A percentile compares a stretch with the other conserved stretches of the same genome.
Conservation (phyloP, 1,140 invertebrate genomes). For the Phenacoccus solenopsis region DNA sequence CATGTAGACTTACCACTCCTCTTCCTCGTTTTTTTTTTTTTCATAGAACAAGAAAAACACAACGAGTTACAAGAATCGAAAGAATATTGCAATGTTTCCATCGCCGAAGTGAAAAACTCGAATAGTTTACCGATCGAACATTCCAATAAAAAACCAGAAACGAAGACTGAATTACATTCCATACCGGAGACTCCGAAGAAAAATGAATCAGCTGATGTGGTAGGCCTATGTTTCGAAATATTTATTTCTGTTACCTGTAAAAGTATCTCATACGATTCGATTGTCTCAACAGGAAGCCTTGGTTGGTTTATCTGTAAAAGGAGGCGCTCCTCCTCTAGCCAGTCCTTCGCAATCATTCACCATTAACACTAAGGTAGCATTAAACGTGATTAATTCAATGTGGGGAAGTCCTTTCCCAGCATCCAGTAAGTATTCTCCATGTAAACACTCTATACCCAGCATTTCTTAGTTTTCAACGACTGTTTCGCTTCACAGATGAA, state of each 20-base stretch:
- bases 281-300: neutral
- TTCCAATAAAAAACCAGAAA: neutral
- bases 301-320: neutral
- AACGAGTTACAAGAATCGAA: too few species aligned
- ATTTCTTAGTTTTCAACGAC: too few species aligned
- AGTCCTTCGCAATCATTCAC: constrained; percentile 22
- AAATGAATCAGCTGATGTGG: neutral
- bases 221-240: neutral
- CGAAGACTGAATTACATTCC: neutral
- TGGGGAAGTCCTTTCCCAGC: constrained; percentile 26
- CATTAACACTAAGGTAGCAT: constrained; percentile 27
- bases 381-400: constrained; percentile 28
- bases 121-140: too few species aligned
- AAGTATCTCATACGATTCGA: neutral
- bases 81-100: too few species aligned
- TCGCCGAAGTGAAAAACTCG: too few species aligned
- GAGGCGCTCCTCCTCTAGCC: neutral
- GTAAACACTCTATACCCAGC: too few species aligned
- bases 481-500: too few species aligned
- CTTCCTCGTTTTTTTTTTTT: too few species aligned
- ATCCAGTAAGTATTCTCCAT: neutral
- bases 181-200: neutral
- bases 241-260: neutral
- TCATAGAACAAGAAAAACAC: too few species aligned
- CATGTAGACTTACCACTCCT: too few species aligned